These are phyloP conservation scores for Daboia siamensis DNA, from an alignment of 2,113 vertebrate species.

Conservation along the genomic window DNA sequence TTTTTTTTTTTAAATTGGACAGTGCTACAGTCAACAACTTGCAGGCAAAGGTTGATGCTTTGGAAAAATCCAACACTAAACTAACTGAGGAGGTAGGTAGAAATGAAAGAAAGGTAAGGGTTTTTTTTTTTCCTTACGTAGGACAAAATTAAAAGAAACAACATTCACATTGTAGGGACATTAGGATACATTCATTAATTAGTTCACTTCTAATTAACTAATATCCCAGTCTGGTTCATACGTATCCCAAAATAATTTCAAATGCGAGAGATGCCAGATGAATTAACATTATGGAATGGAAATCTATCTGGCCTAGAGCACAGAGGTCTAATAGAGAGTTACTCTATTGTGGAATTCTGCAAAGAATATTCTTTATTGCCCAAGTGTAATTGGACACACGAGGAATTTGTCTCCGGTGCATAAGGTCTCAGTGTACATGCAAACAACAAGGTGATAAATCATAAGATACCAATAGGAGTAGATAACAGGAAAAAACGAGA, in stretches of 20 bases:
- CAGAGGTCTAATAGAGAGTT: not conserved
- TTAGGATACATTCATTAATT: not conserved
- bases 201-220: not conserved
- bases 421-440: not conserved
- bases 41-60: constrained; percentile 93
- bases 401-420: not conserved
- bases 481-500: too few relatives aligned
- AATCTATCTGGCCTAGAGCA: not conserved
- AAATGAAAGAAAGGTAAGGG: not conserved
- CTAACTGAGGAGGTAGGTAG: constrained; percentile 89
- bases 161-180: not conserved
- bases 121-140: not conserved
- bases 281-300: not conserved
- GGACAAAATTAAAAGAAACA: not conserved
- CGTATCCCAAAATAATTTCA: not conserved
- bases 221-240: not conserved
- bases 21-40: constrained; percentile 97
- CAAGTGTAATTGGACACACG: not conserved
- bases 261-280: not conserved
- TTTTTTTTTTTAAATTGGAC: constrained; percentile 51
- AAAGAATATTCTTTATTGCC: not conserved
- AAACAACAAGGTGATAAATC: too few relatives aligned
- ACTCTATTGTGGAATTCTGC: not conserved
- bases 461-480: too few relatives aligned
- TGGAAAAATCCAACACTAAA: constrained; percentile 98